Evolutionary conservation across 92 coral and sea anemone species (phyloP), one percentile per base, ranked within the genome.

Genomic region (Muricea muricata): DNA sequence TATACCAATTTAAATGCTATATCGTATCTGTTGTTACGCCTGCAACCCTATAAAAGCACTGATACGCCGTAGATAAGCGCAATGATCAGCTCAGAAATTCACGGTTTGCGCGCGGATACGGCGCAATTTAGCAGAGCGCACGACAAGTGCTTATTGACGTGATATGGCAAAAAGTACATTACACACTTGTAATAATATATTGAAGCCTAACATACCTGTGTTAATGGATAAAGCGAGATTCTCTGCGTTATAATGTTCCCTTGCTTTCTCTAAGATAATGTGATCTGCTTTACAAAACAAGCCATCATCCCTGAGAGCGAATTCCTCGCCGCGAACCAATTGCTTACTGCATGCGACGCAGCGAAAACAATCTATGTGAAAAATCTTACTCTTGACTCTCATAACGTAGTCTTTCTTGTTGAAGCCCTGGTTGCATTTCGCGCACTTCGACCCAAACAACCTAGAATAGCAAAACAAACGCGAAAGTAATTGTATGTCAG

Each of bases 271-370:
- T 54, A 97, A 95, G 34, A 97, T 94, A 76, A 94, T 95, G 81
- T 97, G 97, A 91, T 97, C 99, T 29, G 93, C 99, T 65, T 97
- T 97, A 73, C 99, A 97, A 83, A 97, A 97, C 60, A 97, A 72
- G 20, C 99, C 99, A 39, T 97, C 94, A 58, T 97, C 99, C 30
- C 99, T 93, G 1, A 97, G 93, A 0, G 98, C 99, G 71, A 90
- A 97, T 58, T 97, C 99, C 72, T 97, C 99, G 35, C 99, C 99
- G 7, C 97, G 99, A 1, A 97, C 94, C 29, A 97, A 91, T 65
- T 97, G 98, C 75, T 97, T 90, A 67, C 98, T 94, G 70, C 99
- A 97, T 9, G 99, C 99, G 35, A 97, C 95, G 79, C 99, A 97
- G 65, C 97, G 99, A 91, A 97, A 97, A 70, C 99, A 97, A 73